Evolutionary conservation across 1,140 invertebrate genomes (phyloP).

Genomic region (Tenebrio molitor): DNA sequence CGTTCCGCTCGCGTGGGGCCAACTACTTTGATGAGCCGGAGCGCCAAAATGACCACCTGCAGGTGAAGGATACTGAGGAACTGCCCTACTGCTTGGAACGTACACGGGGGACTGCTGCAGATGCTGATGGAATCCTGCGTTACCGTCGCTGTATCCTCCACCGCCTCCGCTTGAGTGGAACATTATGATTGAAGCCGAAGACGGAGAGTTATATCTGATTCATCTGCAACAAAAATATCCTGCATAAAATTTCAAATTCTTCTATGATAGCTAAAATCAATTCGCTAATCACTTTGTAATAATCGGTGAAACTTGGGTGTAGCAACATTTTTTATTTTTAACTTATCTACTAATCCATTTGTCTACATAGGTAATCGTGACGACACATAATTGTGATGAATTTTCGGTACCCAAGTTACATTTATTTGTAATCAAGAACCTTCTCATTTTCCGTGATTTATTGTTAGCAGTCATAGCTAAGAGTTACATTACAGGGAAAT

Average conservation of each 20-base stretch:
- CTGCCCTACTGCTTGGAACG: slow-evolving; percentile 68
- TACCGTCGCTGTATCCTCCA: slow-evolving; percentile 65
- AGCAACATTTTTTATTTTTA: too few species aligned
- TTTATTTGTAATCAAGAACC: slow-evolving; percentile 10
- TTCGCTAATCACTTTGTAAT: too few species aligned
- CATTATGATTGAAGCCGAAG: slow-evolving; percentile 54
- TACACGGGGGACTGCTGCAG: slow-evolving; percentile 69
- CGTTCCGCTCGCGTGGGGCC: slow-evolving; percentile 62
- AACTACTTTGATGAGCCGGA: slow-evolving; percentile 61
- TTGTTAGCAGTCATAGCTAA: slow-evolving; percentile 1
- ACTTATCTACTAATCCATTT: too few species aligned
- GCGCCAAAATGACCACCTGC: slow-evolving; percentile 61
- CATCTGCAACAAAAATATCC: slow-evolving; percentile 56
- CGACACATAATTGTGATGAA: too few species aligned
- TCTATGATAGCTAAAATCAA: too few species aligned
- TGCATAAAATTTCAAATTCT: too few species aligned
- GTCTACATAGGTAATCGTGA: too few species aligned
- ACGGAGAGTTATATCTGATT: slow-evolving; percentile 14
- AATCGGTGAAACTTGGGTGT: too few species aligned
- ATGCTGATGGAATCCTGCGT: slow-evolving; percentile 64
- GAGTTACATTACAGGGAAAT: slow-evolving; percentile 9
- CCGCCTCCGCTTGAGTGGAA: slow-evolving; percentile 65
- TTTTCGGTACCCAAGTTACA: slow-evolving; percentile 9
- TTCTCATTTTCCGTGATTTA: slow-evolving; percentile 19
- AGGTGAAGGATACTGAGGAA: slow-evolving; percentile 65